Base-by-base conservation (phyloP, 2,888 invertebrate genomes). In the Philhelius pedissequus region DNA sequence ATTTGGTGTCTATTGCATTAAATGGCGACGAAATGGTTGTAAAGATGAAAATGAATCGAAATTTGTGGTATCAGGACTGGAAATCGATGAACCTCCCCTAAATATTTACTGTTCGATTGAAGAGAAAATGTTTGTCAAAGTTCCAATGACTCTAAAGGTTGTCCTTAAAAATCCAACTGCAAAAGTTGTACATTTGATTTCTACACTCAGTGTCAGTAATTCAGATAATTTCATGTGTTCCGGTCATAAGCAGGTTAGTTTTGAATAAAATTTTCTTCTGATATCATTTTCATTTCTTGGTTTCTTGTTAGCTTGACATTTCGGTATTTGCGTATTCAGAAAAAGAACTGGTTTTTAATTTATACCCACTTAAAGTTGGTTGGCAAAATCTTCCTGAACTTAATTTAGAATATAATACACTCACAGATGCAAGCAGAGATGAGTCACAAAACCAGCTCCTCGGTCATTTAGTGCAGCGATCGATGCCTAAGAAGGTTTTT, bases 151-250 rank as follows among this genome's bases (percentile, higher is more conserved):
- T 3, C 89, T 91, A 6, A 91, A 90, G 86, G 90, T 92, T 83
- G 89, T 91, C 27, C 87, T 92, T 0, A 91, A 90, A 75, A 92
- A 92, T 88, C 90, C 92, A 43, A 89, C 91, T 18, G 86, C 88
- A 27, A 90, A 90, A 86, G 90, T 91, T n/a, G 84, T 92, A 8
- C 91, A 91, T 88, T 88, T 92, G 45, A 90, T 90, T 77, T 90
- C 91, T 22, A 88, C 88, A 11, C 86, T 92, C 11, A 90, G 89
- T 66, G 91, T 91, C 35, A 91, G 89, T 86, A 91, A 89, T 74
- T 88, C 91, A 32, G 98, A 98, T 90, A 96, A 96, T 45, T 98
- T 98, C 90, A 98, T 98, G 96, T 98, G 97, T 92, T 95, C 98
- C 80, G 98, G 98, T 2, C 97, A 97, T 89, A 98, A 97, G 92